These are phyloP conservation scores for Alectoris magna DNA, from an alignment of 2,797 vertebrate species.

Conservation along the genomic window DNA sequence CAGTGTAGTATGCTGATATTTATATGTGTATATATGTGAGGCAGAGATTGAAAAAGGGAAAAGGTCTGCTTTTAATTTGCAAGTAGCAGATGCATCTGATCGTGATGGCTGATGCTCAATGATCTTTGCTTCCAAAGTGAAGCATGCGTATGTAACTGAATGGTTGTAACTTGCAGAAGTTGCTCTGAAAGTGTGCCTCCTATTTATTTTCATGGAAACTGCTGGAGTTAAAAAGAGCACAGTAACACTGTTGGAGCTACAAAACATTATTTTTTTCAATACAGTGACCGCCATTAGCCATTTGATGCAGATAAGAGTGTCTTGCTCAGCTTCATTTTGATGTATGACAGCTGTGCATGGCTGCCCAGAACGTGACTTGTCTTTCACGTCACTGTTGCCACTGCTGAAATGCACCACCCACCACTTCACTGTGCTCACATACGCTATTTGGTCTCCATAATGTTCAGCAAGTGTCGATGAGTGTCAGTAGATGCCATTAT, in stretches of 20 bases:
- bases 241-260: too few species aligned
- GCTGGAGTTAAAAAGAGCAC: too few species aligned
- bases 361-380: too few species aligned
- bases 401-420: too few species aligned
- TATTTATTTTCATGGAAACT: too few species aligned
- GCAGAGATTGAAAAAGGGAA: neutral
- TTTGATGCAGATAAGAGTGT: too few species aligned
- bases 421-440: too few species aligned
- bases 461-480: neutral
- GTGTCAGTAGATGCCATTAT: neutral
- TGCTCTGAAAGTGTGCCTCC: too few species aligned
- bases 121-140: neutral
- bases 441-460: neutral
- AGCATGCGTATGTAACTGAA: accelerated
- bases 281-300: too few species aligned
- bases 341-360: too few species aligned
- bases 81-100: neutral
- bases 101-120: neutral
- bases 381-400: too few species aligned
- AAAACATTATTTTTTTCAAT: neutral
- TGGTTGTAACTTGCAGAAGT: neutral
- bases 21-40: neutral
- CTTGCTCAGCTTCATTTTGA: too few species aligned
- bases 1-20: neutral
- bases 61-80: neutral